Conservation (phyloP, 2,888 invertebrate genomes). For the Lasiommata megera region DNA sequence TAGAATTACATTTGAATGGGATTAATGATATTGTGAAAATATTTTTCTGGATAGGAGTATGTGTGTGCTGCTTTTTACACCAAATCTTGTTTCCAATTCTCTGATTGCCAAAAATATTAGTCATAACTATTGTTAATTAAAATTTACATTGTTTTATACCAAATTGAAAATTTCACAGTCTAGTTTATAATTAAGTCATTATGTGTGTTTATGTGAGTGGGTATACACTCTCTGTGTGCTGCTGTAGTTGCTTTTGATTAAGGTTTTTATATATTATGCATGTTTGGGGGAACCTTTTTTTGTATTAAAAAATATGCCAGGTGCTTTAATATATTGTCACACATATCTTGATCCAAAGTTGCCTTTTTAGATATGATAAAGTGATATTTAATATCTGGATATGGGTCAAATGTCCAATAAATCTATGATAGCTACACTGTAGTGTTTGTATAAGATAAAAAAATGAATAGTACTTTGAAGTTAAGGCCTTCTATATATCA, state of each 20-base stretch:
- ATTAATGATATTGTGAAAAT: slow-evolving; percentile 2
- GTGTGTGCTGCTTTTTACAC: slow-evolving; percentile 46
- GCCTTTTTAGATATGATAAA: slow-evolving; percentile 79
- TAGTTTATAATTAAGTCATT: slow-evolving; percentile 79
- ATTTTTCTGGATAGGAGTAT: slow-evolving; percentile 4
- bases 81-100: slow-evolving; percentile 67
- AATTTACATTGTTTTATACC: slow-evolving; percentile 66
- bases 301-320: slow-evolving; percentile 66
- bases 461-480: slow-evolving; percentile 48
- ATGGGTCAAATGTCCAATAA: slow-evolving; percentile 71
- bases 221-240: slow-evolving; percentile 64
- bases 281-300: slow-evolving; percentile 66
- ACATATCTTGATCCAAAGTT: slow-evolving; percentile 78
- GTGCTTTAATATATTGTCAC: slow-evolving; percentile 75
- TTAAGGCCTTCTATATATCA: slow-evolving; percentile 53
- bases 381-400: slow-evolving; percentile 67
- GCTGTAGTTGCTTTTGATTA: slow-evolving; percentile 72
- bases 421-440: slow-evolving; percentile 61
- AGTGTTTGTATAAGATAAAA: slow-evolving; percentile 68
- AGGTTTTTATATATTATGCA: slow-evolving; percentile 67
- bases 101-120: slow-evolving; percentile 79
- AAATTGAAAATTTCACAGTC: slow-evolving; percentile 68
- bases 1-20: not conserved
- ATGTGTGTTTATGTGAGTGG: slow-evolving; percentile 74
- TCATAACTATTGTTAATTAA: slow-evolving; percentile 59